These are phyloP conservation scores for Aleiodes testaceus DNA, from an alignment of 2,888 invertebrate genomes.

Conservation along the genomic window DNA sequence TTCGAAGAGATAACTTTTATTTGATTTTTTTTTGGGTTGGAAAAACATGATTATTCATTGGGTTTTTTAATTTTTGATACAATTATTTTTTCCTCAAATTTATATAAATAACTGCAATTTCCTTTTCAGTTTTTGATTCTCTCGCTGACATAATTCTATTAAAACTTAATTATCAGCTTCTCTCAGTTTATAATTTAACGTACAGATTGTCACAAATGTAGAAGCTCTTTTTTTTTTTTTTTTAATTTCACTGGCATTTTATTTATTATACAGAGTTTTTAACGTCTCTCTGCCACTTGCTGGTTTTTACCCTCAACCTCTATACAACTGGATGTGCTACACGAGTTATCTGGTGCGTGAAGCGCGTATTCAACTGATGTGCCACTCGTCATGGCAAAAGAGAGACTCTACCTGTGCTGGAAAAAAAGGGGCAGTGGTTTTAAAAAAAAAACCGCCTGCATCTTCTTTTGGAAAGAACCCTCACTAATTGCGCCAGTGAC, in stretches of 20 bases:
- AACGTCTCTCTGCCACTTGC: slow-evolving; percentile 51
- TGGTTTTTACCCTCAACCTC: slow-evolving; percentile 44
- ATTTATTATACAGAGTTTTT: slow-evolving; percentile 59
- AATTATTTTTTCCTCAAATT: too few species aligned
- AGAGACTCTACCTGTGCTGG: not conserved
- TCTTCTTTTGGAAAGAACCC: slow-evolving; percentile 53
- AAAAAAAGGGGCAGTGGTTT: slow-evolving; percentile 5
- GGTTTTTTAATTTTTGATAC: too few species aligned
- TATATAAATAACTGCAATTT: too few species aligned
- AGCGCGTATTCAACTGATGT: slow-evolving; percentile 61
- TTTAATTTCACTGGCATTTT: slow-evolving; percentile 52
- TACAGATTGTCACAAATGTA: slow-evolving; percentile 20
- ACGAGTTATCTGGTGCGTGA: slow-evolving; percentile 62
- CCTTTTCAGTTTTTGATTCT: too few species aligned
- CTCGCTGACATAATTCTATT: too few species aligned
- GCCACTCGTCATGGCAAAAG: slow-evolving; percentile 42
- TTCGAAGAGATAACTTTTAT: too few species aligned
- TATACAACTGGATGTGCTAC: slow-evolving; percentile 45
- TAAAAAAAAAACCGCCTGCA: slow-evolving; percentile 24
- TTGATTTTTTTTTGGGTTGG: too few species aligned
- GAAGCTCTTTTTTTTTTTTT: slow-evolving; percentile 13
- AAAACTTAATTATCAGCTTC: too few species aligned
- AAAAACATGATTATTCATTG: too few species aligned
- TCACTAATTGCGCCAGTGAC: slow-evolving; percentile 58
- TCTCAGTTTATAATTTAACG: too few species aligned